These are phyloP conservation scores for Crocodylus rhombifer DNA, from an alignment of 2,797 vertebrate genomes.

Conservation along the genomic window DNA sequence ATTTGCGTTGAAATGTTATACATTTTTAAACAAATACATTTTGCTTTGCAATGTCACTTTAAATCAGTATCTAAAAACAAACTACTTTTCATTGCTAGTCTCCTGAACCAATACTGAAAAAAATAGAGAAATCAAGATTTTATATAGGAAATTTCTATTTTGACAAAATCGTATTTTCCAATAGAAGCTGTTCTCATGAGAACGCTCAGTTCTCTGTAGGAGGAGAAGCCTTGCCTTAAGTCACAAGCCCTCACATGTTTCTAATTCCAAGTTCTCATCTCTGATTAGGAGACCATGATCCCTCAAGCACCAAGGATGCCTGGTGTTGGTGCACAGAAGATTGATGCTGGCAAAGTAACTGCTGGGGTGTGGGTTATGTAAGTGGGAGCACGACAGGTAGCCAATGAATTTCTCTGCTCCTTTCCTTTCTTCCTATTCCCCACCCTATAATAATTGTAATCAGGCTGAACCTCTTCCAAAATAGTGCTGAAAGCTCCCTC, in stretches of 20 bases:
- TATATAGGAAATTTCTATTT: neutral
- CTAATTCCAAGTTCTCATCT: neutral
- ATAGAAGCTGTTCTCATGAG: neutral
- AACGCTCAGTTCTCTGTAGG: neutral
- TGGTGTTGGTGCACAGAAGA: neutral
- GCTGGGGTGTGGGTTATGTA: constrained; percentile 4
- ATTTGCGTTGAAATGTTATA: neutral
- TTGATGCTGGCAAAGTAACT: neutral
- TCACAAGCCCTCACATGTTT: neutral
- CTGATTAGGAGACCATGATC: accelerated
- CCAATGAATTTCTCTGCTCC: neutral
- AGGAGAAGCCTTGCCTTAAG: neutral
- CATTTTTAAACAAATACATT: neutral
- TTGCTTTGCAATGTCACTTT: neutral
- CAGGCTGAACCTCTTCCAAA: neutral
- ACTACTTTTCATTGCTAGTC: neutral
- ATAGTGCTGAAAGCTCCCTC: accelerated
- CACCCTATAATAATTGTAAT: neutral
- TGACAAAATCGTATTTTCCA: neutral
- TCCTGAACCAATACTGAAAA: neutral
- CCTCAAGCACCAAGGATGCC: neutral
- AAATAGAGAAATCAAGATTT: neutral
- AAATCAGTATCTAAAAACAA: neutral
- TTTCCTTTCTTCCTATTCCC: neutral
- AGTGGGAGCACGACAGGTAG: constrained; percentile 20